These are phyloP conservation scores for Eulithis testata DNA, from an alignment of 2,888 invertebrate species.

Conservation along the genomic window DNA sequence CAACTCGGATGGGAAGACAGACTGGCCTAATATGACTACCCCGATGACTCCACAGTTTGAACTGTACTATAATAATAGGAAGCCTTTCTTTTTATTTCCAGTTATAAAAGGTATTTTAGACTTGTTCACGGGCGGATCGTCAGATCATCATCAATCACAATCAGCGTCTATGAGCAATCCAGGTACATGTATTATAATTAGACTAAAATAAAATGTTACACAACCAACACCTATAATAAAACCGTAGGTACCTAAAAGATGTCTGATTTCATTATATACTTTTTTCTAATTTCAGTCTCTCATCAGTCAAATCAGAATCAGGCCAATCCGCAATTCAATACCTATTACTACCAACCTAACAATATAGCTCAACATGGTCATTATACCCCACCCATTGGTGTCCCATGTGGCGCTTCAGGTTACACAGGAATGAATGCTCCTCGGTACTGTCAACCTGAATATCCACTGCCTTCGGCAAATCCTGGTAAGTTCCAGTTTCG, in stretches of 20 bases:
- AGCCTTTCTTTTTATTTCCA: neutral
- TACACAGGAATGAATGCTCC: neutral
- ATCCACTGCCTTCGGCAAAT: neutral
- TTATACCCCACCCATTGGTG: too few relatives aligned
- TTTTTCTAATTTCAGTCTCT: neutral
- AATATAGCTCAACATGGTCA: constrained; percentile 1
- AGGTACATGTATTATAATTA: neutral
- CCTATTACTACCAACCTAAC: constrained; percentile 2
- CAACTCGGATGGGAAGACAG: too few relatives aligned
- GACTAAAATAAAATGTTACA: too few relatives aligned
- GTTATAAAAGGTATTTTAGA: neutral
- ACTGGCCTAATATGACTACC: too few relatives aligned
- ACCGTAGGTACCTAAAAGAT: too few relatives aligned
- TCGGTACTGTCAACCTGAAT: neutral
- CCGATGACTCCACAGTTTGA: too few relatives aligned
- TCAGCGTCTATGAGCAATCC: constrained; percentile 1
- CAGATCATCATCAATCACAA: neutral
- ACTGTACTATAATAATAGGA: too few relatives aligned
- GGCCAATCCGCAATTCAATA: neutral
- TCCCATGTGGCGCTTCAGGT: neutral
- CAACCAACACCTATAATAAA: too few relatives aligned
- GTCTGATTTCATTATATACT: neutral
- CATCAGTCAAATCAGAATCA: neutral
- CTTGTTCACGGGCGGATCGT: neutral
- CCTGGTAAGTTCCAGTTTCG: too few relatives aligned